Evolutionary conservation across 2,888 invertebrate genomes (phyloP).

Genomic region (Antheraea assamensis): DNA sequence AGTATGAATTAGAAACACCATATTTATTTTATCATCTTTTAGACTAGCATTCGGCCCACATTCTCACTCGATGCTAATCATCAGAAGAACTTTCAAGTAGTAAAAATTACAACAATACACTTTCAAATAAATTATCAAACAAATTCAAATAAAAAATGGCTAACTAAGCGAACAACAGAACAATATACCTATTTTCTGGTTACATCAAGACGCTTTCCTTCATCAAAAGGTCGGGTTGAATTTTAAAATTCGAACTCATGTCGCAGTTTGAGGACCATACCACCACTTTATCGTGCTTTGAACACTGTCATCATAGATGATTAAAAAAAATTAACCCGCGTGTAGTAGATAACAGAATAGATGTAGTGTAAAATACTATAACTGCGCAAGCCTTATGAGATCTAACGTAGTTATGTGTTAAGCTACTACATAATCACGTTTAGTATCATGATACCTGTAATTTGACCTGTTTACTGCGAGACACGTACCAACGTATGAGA

Average conservation of each 20-base stretch:
- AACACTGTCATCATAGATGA: not conserved
- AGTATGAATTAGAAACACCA: not conserved
- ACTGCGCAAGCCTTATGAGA: not conserved
- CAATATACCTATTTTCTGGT: too few species aligned
- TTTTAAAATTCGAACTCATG: too few species aligned
- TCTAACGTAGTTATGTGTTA: constrained; percentile 2
- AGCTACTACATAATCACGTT: constrained; percentile 5
- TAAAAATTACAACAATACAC: too few species aligned
- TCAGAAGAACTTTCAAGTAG: too few species aligned
- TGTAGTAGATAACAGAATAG: not conserved
- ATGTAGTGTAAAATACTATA: not conserved
- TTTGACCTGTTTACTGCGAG: constrained; percentile 13
- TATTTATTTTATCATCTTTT: not conserved
- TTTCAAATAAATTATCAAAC: too few species aligned
- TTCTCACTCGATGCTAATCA: not conserved
- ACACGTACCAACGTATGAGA: constrained; percentile 4
- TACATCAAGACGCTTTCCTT: too few species aligned
- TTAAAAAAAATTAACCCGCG: not conserved
- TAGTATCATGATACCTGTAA: constrained; percentile 6
- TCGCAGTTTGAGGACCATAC: too few species aligned
- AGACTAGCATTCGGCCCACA: not conserved
- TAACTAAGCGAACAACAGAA: too few species aligned
- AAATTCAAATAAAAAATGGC: too few species aligned
- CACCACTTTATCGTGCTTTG: too few species aligned
- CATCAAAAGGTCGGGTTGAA: too few species aligned